A percentile compares a stretch with the other conserved stretches of the same genome.
These are phyloP conservation scores for Harmothoe impar DNA, from an alignment of 2,888 invertebrate genomes.

Conservation along the genomic window DNA sequence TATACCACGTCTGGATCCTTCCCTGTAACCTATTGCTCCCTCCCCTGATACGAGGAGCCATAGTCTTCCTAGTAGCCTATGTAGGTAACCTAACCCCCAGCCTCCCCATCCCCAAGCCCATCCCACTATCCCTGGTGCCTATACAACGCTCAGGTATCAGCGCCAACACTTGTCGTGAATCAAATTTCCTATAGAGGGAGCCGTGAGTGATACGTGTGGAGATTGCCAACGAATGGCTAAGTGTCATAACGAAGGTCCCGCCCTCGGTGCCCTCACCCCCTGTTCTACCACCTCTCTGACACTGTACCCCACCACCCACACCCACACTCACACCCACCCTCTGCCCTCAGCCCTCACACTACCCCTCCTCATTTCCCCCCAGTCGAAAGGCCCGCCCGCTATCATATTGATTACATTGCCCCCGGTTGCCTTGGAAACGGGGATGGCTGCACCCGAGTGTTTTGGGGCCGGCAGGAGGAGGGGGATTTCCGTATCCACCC, in stretches of 20 bases:
- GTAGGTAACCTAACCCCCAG: too few species aligned
- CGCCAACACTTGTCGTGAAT: neutral
- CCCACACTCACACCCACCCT: neutral
- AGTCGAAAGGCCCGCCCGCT: neutral
- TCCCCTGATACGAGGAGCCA: too few species aligned
- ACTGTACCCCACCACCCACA: too few species aligned
- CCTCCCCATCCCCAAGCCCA: too few species aligned
- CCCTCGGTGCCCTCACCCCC: neutral
- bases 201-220: neutral
- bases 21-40: too few species aligned
- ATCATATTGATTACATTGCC: slow-evolving; percentile 25
- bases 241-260: neutral
- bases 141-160: neutral
- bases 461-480: neutral
- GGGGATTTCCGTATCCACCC: too few species aligned
- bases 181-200: neutral
- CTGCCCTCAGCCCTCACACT: neutral
- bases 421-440: slow-evolving; percentile 23
- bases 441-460: neutral
- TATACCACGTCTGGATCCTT: too few species aligned
- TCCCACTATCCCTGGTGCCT: too few species aligned
- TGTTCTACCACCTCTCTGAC: neutral
- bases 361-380: neutral
- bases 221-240: neutral
- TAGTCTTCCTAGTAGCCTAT: too few species aligned